Conservation (phyloP, 2,113 vertebrate genomes). For the Phrynosoma platyrhinos region DNA sequence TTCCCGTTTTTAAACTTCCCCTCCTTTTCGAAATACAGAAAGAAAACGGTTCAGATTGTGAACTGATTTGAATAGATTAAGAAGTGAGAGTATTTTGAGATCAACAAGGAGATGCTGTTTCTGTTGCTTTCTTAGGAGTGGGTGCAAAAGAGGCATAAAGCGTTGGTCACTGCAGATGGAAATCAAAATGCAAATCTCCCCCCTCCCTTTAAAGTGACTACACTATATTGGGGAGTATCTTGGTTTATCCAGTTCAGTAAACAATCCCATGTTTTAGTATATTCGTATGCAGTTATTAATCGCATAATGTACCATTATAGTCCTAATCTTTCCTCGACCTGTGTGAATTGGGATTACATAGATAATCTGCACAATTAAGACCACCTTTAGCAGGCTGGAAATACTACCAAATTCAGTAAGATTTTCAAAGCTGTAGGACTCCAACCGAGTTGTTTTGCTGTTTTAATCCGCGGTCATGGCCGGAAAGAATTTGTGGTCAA, state of each 20-base stretch:
- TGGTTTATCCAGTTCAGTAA: not conserved
- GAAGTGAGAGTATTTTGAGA: not conserved
- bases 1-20: not conserved
- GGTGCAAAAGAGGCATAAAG: not conserved
- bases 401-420: not conserved
- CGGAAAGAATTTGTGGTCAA: not conserved
- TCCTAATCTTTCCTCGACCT: not conserved
- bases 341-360: too few species aligned
- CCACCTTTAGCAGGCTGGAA: not conserved
- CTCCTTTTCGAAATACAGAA: not conserved
- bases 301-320: not conserved
- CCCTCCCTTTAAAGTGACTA: not conserved
- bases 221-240: not conserved
- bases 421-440: not conserved
- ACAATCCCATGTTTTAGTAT: not conserved
- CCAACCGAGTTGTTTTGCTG: too few species aligned
- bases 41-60: not conserved
- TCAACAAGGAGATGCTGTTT: not conserved
- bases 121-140: not conserved
- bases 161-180: not conserved
- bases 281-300: too few species aligned
- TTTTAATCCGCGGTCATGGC: not conserved
- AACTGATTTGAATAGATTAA: not conserved
- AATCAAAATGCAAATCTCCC: not conserved
- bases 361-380: too few species aligned